A percentile compares a stretch with the other conserved stretches of the same genome.
Conservation (phyloP, 2,888 invertebrate genomes). For the Lycocerus yunnanus region DNA sequence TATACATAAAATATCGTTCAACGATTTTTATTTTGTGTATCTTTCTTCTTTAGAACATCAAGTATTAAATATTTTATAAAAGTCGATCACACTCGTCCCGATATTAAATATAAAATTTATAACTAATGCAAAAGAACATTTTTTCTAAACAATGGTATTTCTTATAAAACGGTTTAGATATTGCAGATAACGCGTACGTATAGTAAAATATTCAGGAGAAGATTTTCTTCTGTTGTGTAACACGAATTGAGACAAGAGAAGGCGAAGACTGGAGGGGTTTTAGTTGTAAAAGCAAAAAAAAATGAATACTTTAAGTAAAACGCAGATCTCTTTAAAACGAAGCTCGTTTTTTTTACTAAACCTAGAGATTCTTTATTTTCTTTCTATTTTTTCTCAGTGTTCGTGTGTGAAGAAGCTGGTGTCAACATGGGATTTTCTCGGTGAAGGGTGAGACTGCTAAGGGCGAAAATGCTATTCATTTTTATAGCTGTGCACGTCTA, state of each 20-base stretch:
- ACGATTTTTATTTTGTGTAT: not conserved
- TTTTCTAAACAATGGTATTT: constrained; percentile 33
- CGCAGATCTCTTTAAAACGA: constrained; percentile 42
- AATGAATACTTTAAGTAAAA: constrained; percentile 37
- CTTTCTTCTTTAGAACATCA: not conserved
- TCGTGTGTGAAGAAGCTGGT: constrained; percentile 49
- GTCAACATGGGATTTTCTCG: constrained; percentile 50
- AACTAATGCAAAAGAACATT: not conserved
- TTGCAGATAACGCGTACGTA: constrained; percentile 45
- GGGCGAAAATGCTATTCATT: constrained; percentile 47
- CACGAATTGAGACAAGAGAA: constrained; percentile 47
- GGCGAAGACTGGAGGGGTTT: constrained; percentile 32
- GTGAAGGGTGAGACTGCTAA: constrained; percentile 28
- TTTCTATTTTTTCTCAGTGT: constrained; percentile 46
- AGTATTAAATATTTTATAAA: not conserved
- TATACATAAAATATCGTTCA: not conserved
- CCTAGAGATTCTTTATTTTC: constrained; percentile 47
- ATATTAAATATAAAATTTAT: not conserved
- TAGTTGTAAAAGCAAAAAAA: constrained; percentile 31
- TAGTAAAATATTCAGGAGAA: constrained; percentile 49
- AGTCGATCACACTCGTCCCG: not conserved
- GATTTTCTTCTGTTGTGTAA: constrained; percentile 46
- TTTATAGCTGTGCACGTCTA: constrained; percentile 40
- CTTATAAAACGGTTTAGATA: constrained; percentile 42
- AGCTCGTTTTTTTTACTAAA: constrained; percentile 44